These are phyloP conservation scores for Cinclus cinclus DNA, from an alignment of 2,113 vertebrate species.

Conservation along the genomic window DNA sequence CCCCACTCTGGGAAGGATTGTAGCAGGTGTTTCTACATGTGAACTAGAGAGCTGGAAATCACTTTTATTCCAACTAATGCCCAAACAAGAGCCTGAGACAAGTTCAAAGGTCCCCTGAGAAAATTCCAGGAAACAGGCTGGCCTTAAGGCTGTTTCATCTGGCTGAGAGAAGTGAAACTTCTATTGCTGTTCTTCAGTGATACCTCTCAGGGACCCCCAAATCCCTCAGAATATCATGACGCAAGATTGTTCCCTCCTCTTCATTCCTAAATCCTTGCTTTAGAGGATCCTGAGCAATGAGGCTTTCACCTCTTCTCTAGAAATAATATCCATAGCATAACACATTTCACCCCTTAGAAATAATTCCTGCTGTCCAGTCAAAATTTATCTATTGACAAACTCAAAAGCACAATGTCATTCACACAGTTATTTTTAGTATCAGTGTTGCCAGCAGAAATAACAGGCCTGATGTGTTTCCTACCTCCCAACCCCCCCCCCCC, in stretches of 20 bases:
- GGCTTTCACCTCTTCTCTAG: neutral
- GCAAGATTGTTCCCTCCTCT: neutral
- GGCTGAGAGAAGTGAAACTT: neutral
- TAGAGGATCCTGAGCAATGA: neutral
- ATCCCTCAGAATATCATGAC: neutral
- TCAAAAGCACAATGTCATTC: neutral
- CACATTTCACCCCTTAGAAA: neutral
- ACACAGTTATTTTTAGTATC: neutral
- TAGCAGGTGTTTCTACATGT: neutral
- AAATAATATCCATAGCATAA: neutral
- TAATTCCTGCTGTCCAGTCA: conserved; percentile 12
- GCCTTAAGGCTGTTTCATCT: neutral
- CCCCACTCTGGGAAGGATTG: neutral
- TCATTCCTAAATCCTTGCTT: neutral
- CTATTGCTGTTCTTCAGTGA: neutral
- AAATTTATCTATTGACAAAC: neutral
- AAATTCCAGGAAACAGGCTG: neutral
- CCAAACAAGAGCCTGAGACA: neutral
- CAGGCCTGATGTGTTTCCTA: neutral
- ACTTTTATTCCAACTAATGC: neutral
- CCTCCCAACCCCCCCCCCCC: no score
- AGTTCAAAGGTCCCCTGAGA: neutral
- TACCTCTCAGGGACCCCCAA: neutral
- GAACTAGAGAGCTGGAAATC: neutral
- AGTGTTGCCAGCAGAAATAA: conserved; percentile 14